A percentile compares a stretch with the other conserved stretches of the same genome.
These are phyloP conservation scores for Platalea minor DNA, from an alignment of 2,797 vertebrate genomes.

Conservation along the genomic window DNA sequence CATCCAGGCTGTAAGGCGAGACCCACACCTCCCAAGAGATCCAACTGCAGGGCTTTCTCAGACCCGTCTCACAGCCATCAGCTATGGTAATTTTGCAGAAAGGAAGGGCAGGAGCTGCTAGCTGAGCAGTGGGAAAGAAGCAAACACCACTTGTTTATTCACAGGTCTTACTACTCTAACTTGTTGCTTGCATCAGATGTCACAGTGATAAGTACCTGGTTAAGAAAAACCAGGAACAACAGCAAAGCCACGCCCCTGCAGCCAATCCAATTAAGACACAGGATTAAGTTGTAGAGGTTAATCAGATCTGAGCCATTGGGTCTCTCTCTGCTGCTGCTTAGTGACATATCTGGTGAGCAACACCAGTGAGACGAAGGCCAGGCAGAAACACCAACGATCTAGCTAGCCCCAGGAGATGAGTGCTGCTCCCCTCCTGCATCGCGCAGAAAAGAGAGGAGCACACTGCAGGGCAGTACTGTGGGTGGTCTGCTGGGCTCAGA, in stretches of 20 bases:
- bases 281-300: conserved; percentile 45
- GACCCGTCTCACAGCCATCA: neutral
- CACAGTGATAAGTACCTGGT: conserved; percentile 18
- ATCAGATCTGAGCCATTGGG: conserved; percentile 43
- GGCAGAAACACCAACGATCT: neutral
- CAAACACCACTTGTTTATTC: neutral
- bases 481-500: neutral
- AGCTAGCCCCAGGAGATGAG: neutral
- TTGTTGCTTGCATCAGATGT: neutral
- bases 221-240: neutral
- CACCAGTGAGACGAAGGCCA: neutral
- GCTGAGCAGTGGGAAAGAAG: neutral
- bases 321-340: conserved; percentile 25
- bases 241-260: neutral
- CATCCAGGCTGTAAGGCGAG: neutral
- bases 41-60: neutral
- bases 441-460: neutral
- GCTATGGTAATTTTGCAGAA: neutral
- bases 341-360: neutral
- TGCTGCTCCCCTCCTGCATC: neutral
- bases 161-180: neutral
- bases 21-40: neutral
- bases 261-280: conserved; percentile 42
- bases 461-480: neutral
- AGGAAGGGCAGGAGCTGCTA: neutral